Percentiles rank a stretch among this genome's conserved stretches.
These are phyloP conservation scores for Psittacula echo DNA, from an alignment of 2,797 vertebrate genomes.

Conservation along the genomic window DNA sequence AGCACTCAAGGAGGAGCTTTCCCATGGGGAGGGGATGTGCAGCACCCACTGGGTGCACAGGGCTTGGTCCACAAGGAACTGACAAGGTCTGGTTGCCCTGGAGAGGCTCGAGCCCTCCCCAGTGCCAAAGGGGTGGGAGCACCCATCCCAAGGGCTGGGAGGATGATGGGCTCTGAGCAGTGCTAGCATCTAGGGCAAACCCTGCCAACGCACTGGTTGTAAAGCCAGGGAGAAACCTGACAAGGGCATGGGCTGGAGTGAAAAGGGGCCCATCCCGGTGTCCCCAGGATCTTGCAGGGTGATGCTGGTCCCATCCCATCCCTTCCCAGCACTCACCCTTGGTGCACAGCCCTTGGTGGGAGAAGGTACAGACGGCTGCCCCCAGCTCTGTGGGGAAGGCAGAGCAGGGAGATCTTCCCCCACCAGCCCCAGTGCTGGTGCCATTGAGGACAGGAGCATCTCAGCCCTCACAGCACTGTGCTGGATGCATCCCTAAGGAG, in stretches of 20 bases:
- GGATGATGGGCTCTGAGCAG: rapidly evolving
- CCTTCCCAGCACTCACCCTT: constrained; percentile 44
- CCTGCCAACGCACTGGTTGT: neutral
- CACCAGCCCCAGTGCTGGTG: rapidly evolving
- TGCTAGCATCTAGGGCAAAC: rapidly evolving
- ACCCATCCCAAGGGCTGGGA: neutral
- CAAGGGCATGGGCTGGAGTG: rapidly evolving
- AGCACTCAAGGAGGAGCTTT: neutral
- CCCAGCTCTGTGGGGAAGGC: neutral
- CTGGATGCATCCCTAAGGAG: neutral
- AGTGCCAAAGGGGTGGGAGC: neutral
- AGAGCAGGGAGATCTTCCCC: neutral
- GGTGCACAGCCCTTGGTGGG: constrained; percentile 15
- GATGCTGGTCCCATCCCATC: neutral
- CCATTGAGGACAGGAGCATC: rapidly evolving
- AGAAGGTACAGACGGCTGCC: constrained; percentile 5
- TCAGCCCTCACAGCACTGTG: neutral
- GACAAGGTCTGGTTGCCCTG: neutral
- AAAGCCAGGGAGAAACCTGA: neutral
- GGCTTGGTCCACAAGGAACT: rapidly evolving
- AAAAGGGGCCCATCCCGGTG: neutral
- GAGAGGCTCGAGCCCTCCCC: neutral
- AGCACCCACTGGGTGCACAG: neutral
- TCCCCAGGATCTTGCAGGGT: neutral
- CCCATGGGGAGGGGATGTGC: neutral